Percentiles rank a stretch among this genome's conserved stretches.
These are phyloP conservation scores for Pluvianellus socialis DNA, from an alignment of 2,113 vertebrate species.

Conservation along the genomic window DNA sequence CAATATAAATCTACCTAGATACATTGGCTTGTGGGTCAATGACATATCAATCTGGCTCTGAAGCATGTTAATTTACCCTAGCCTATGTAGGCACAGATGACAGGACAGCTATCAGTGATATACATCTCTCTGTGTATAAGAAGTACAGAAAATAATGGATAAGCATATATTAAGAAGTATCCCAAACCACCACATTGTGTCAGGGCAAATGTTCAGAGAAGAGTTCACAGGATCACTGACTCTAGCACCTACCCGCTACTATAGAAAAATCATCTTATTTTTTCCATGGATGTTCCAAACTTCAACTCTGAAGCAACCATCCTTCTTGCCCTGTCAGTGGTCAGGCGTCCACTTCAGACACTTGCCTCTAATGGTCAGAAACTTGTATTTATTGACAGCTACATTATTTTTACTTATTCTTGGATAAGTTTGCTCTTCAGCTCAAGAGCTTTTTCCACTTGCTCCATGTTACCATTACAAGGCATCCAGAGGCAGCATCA, in stretches of 20 bases:
- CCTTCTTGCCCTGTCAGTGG: neutral
- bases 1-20: neutral
- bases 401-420: neutral
- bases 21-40: neutral
- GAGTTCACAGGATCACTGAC: neutral
- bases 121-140: neutral
- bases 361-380: neutral
- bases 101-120: neutral
- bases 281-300: neutral
- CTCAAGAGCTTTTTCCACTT: neutral
- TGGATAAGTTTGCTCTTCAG: neutral
- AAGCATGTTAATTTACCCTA: neutral
- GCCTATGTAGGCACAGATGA: neutral
- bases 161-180: neutral
- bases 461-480: neutral
- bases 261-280: neutral
- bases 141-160: neutral
- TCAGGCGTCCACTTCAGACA: neutral
- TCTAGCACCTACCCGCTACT: neutral
- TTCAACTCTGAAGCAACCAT: neutral
- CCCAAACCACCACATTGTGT: neutral
- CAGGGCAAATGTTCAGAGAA: neutral
- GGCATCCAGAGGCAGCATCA: neutral
- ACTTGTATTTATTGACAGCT: neutral
- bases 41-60: neutral